Conservation (phyloP, 2,113 vertebrate species). For the Calyptomena viridis region DNA sequence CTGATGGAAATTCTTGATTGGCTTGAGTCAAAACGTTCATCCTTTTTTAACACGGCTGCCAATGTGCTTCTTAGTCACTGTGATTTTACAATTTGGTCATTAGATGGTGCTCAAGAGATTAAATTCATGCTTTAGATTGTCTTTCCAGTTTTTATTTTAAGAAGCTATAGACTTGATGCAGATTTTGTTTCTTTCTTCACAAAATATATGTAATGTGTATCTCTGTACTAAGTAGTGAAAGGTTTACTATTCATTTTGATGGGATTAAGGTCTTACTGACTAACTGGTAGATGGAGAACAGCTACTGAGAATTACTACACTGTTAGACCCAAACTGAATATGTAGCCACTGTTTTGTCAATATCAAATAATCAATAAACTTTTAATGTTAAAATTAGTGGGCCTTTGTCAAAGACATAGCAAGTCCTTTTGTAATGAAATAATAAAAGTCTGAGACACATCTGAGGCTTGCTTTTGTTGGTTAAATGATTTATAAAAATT, state of each 20-base stretch:
- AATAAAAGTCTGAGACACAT: not conserved
- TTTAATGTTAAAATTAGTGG: not conserved
- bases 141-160: not conserved
- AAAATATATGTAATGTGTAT: not conserved
- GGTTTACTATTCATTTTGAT: not conserved
- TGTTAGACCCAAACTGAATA: not conserved
- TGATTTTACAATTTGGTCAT: conserved; percentile 41
- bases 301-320: not conserved
- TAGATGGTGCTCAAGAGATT: conserved; percentile 64
- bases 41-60: not conserved
- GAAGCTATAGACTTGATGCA: not conserved
- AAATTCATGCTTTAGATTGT: not conserved
- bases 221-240: not conserved
- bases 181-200: not conserved
- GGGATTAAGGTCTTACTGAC: not conserved
- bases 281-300: not conserved
- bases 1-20: not conserved
- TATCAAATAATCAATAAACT: not conserved
- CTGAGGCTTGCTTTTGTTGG: not conserved
- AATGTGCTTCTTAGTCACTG: not conserved
- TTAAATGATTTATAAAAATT: not conserved
- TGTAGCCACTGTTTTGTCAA: not conserved
- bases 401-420: not conserved
- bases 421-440: not conserved
- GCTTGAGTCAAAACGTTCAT: not conserved